Conservation (phyloP, 2,888 invertebrate species). For the Augiades crinisus region DNA sequence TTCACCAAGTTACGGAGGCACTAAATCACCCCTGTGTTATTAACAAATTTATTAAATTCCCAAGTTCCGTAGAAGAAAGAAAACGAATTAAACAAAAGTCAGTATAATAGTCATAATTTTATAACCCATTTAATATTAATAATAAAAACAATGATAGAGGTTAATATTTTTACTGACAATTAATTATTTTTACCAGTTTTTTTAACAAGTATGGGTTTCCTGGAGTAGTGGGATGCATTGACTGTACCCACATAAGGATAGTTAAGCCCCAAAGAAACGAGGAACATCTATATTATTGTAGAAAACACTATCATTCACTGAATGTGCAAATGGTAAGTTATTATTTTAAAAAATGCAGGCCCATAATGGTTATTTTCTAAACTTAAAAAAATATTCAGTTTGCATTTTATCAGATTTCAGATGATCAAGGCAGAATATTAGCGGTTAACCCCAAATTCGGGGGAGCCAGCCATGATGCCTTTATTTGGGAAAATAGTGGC, state of each 20-base stretch:
- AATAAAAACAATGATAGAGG: too few species aligned
- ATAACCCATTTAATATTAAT: too few species aligned
- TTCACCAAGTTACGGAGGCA: background rate
- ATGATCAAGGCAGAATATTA: background rate
- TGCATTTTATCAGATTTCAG: background rate
- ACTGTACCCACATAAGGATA: constrained; percentile 20
- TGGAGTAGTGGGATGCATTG: constrained; percentile 24
- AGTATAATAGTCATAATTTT: too few species aligned
- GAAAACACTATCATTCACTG: constrained; percentile 32
- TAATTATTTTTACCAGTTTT: constrained; percentile 1
- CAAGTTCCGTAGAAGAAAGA: background rate
- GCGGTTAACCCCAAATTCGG: constrained; percentile 17
- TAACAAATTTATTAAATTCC: background rate
- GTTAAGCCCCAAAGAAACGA: constrained; percentile 13
- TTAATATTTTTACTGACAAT: background rate
- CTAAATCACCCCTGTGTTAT: background rate
- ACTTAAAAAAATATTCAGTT: too few species aligned
- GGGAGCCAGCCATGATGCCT: constrained; percentile 30
- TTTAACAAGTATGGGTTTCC: background rate
- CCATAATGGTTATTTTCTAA: too few species aligned
- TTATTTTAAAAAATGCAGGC: too few species aligned
- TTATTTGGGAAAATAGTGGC: constrained; percentile 30
- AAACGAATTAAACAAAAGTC: background rate
- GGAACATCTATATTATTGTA: constrained; percentile 28
- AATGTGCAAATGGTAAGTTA: constrained; percentile 34